Conservation (phyloP, 2,113 vertebrate species). For the Mellivora capensis region DNA sequence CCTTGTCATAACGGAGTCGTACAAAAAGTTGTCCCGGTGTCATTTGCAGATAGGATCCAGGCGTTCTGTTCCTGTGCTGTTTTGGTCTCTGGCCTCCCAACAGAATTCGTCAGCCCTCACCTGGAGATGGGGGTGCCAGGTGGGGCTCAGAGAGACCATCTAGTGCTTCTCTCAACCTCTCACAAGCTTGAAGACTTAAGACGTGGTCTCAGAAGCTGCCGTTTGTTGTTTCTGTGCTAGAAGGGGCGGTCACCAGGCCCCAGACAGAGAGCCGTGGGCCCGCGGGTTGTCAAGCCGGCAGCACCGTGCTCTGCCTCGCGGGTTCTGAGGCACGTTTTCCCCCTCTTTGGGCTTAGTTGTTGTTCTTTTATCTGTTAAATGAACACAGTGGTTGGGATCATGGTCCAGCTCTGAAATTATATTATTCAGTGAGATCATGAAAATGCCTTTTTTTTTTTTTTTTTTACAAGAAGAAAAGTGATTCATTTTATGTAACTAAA, state of each 20-base stretch:
- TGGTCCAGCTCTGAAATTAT: neutral
- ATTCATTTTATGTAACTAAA: constrained; percentile 51
- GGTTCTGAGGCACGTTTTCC: neutral
- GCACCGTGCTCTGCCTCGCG: neutral
- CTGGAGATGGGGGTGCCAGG: neutral
- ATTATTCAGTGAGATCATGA: constrained; percentile 23
- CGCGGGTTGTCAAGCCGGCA: too few relatives aligned
- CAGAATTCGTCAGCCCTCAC: neutral
- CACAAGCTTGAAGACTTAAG: neutral
- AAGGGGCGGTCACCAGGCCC: neutral
- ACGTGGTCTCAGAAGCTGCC: neutral
- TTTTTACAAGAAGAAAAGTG: constrained; percentile 18
- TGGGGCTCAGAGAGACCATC: neutral
- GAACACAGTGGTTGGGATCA: neutral
- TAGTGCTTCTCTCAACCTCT: neutral
- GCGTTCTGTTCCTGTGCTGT: neutral
- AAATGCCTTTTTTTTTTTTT: neutral
- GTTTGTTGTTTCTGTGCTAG: neutral
- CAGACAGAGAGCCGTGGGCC: neutral
- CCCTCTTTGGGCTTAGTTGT: neutral
- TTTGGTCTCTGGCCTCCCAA: too few relatives aligned
- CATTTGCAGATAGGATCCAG: neutral
- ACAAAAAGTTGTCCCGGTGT: neutral
- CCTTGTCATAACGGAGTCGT: neutral
- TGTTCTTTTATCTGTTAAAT: neutral